Evolutionary conservation across 2,888 invertebrate genomes (phyloP).

Genomic region (Ochropleura plecta): DNA sequence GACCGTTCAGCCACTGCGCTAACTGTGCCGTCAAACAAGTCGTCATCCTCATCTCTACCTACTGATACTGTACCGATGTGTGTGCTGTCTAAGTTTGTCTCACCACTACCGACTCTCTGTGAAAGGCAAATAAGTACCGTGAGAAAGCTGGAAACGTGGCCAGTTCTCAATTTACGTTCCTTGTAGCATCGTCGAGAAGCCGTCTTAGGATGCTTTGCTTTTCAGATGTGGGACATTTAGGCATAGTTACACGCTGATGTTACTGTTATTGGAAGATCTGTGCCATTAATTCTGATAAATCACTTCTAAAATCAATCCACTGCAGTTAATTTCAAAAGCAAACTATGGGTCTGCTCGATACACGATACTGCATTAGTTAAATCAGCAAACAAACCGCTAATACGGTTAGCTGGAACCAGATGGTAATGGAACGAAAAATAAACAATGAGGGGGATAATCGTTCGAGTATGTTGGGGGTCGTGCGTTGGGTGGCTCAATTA

Average conservation of each 20-base stretch:
- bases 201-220: background rate
- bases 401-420: slow-evolving; percentile 77
- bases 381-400: slow-evolving; percentile 76
- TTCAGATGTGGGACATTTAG: background rate
- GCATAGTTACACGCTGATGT: background rate
- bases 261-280: background rate
- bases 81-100: background rate
- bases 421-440: slow-evolving; percentile 87
- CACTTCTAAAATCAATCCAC: slow-evolving; percentile 14
- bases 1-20: too few relatives aligned
- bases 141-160: background rate
- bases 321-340: slow-evolving; percentile 42
- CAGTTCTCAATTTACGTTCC: background rate
- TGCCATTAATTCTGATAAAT: background rate
- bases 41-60: background rate
- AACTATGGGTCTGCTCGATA: slow-evolving; percentile 32
- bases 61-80: background rate
- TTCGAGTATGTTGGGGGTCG: slow-evolving; percentile 80
- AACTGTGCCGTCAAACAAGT: too few relatives aligned
- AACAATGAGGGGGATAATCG: slow-evolving; percentile 83
- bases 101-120: background rate
- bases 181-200: background rate
- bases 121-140: background rate
- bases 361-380: slow-evolving; percentile 69
- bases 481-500: slow-evolving; percentile 88